These are phyloP conservation scores for Cartodere bifasciata DNA, from an alignment of 2,888 invertebrate genomes.

Conservation along the genomic window DNA sequence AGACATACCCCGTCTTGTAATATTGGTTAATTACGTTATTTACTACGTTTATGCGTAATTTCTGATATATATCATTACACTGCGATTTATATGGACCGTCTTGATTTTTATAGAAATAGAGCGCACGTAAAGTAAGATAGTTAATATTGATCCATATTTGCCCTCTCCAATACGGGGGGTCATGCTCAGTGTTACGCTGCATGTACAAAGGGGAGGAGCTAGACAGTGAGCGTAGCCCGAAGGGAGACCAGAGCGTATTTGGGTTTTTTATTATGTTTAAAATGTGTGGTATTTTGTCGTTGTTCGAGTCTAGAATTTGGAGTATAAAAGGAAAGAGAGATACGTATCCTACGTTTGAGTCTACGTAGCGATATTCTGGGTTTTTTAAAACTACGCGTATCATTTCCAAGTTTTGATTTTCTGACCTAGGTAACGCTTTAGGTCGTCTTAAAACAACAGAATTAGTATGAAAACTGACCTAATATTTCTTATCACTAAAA, in stretches of 20 bases:
- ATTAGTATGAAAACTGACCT: slow-evolving; percentile 86
- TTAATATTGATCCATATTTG: slow-evolving; percentile 97
- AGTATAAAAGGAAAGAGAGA: slow-evolving; percentile 90
- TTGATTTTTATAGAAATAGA: slow-evolving; percentile 61
- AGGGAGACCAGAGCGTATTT: slow-evolving; percentile 74
- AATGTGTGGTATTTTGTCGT: slow-evolving; percentile 67
- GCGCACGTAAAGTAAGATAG: slow-evolving; percentile 73
- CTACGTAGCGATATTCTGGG: slow-evolving; percentile 68
- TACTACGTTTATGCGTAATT: slow-evolving; percentile 69
- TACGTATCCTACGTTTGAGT: slow-evolving; percentile 83
- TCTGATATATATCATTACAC: slow-evolving; percentile 49
- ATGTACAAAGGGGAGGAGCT: slow-evolving; percentile 78
- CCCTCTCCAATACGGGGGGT: slow-evolving; percentile 98
- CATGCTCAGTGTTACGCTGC: slow-evolving; percentile 89
- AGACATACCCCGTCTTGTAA: slow-evolving; percentile 78
- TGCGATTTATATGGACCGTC: slow-evolving; percentile 56
- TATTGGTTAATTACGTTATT: slow-evolving; percentile 76
- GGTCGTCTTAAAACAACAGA: slow-evolving; percentile 61
- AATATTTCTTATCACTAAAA: too few species aligned
- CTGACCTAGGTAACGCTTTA: slow-evolving; percentile 40
- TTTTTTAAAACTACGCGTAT: slow-evolving; percentile 55
- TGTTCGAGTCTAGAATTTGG: slow-evolving; percentile 69
- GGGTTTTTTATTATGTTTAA: slow-evolving; percentile 68
- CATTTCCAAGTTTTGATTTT: slow-evolving; percentile 43
- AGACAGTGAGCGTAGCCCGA: slow-evolving; percentile 79